Evolutionary conservation across 2,797 vertebrate species (phyloP).

Genomic region (Cossypha dichroa): DNA sequence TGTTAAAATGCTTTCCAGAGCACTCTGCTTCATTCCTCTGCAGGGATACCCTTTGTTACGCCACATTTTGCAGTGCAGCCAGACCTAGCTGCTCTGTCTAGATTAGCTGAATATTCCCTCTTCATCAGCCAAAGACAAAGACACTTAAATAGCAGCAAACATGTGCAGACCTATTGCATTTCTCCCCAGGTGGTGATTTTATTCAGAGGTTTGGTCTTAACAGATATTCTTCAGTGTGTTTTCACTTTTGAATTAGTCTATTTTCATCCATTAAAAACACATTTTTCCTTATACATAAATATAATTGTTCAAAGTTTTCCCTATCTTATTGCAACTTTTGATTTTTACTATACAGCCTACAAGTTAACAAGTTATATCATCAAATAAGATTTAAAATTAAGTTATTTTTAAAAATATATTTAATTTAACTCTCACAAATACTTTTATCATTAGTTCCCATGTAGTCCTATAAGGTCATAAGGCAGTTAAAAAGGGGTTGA

Average conservation of each 20-base stretch:
- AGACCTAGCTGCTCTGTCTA: background rate
- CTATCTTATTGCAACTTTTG: background rate
- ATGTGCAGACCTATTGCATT: background rate
- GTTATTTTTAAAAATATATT: background rate
- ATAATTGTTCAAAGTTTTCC: background rate
- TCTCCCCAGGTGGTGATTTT: background rate
- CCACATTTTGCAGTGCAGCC: background rate
- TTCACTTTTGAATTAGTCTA: background rate
- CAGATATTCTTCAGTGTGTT: background rate
- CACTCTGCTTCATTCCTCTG: background rate
- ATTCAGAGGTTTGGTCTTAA: background rate
- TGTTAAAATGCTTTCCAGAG: background rate
- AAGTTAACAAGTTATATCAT: background rate
- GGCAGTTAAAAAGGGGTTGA: fast-evolving
- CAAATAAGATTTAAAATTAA: background rate
- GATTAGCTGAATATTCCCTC: background rate
- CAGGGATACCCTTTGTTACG: background rate
- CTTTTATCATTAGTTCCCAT: background rate
- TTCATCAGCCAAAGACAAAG: background rate
- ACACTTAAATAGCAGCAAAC: background rate
- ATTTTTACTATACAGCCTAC: background rate
- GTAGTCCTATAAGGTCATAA: background rate
- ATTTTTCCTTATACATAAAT: background rate
- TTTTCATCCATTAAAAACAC: background rate
- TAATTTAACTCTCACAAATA: background rate